Percentiles rank a stretch among this genome's conserved stretches.
These are phyloP conservation scores for Poeciliopsis infans DNA, from an alignment of 2,797 vertebrate species.

Conservation along the genomic window DNA sequence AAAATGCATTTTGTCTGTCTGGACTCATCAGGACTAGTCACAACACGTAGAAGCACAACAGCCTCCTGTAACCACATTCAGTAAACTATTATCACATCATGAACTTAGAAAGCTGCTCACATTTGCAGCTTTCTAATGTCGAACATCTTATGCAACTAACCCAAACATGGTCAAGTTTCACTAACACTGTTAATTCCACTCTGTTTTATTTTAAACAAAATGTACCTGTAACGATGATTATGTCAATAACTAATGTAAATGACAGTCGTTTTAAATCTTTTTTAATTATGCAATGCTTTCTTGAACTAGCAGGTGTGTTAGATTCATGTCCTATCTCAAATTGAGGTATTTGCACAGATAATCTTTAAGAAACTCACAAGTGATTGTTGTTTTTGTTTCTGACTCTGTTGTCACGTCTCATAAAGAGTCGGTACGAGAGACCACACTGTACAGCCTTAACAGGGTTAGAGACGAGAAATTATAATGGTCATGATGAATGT, in stretches of 20 bases:
- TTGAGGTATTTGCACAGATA: slow-evolving; percentile 77
- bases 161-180: slow-evolving; percentile 16
- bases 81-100: slow-evolving; percentile 12
- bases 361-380: slow-evolving; percentile 60
- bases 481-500: slow-evolving; percentile 55
- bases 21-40: neutral
- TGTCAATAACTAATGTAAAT: slow-evolving; percentile 27
- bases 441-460: slow-evolving; percentile 63
- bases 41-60: slow-evolving; percentile 32
- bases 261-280: slow-evolving; percentile 33
- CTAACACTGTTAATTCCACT: slow-evolving; percentile 6
- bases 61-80: neutral
- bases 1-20: slow-evolving; percentile 29
- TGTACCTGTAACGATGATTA: slow-evolving; percentile 22
- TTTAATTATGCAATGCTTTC: slow-evolving; percentile 50
- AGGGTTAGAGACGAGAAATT: slow-evolving; percentile 30
- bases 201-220: slow-evolving; percentile 23
- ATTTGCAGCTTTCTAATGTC: slow-evolving; percentile 22
- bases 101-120: slow-evolving; percentile 12
- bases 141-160: slow-evolving; percentile 32
- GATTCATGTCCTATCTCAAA: slow-evolving; percentile 70
- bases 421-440: slow-evolving; percentile 35
- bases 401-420: slow-evolving; percentile 52
- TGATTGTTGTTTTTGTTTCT: slow-evolving; percentile 46
- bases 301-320: slow-evolving; percentile 53